phyloP scores from a whole-genome alignment of 2,888 invertebrate species.

The Chamaedrilus cognettii region DNA sequence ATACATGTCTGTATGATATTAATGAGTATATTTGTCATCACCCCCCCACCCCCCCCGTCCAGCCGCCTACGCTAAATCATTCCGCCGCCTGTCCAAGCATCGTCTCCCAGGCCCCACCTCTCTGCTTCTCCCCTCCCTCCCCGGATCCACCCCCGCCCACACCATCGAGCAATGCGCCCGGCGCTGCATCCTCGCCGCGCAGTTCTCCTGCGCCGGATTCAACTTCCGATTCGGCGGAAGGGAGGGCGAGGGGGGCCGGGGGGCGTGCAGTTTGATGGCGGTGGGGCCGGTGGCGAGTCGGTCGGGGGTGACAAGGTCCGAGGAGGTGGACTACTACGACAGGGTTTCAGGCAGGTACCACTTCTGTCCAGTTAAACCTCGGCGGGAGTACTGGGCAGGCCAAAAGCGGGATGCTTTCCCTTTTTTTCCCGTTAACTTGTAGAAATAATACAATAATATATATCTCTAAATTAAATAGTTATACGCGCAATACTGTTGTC shows the following conservation, averaged over 20 bases:
- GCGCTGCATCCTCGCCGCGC: conserved; percentile 49
- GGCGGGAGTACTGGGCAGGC: no score
- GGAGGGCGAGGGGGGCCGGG: background rate
- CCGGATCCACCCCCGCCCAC: background rate
- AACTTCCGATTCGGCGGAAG: conserved; percentile 13
- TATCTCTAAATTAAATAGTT: no score
- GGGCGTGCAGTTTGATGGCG: conserved; percentile 40
- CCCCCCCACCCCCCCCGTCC: no score
- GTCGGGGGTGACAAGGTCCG: conserved; percentile 30
- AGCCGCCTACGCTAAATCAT: background rate
- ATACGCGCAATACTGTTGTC: no score
- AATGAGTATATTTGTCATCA: no score
- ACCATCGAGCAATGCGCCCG: conserved; percentile 53
- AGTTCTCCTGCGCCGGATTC: conserved; percentile 25
- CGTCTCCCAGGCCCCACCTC: background rate
- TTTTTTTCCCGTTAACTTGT: no score
- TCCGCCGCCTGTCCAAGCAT: background rate
- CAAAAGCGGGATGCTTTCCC: no score
- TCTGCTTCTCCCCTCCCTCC: background rate
- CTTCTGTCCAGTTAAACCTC: no score
- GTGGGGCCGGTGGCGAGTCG: conserved; percentile 40
- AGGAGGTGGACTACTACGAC: conserved; percentile 49
- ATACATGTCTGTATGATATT: no score
- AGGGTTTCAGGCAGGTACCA: conserved; percentile 43
- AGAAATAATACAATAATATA: no score